Conservation (phyloP, 2,113 vertebrate species). For the western clawed frog (Xenopus tropicalis) region UCB_Xtro_10.0 CM004445.2:131284001-131284500, state of each 20-base stretch:
- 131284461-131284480: not conserved
- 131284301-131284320: no score
- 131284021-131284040: conserved; percentile 9
- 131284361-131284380: no score
- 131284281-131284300: not conserved
- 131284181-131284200: conserved; percentile 43
- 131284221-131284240: conserved; percentile 18
- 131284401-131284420: not conserved
- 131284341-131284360: no score
- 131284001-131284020: no score
- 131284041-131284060: not conserved
- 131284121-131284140: not conserved
- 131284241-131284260: conserved; percentile 28
- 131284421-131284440: not conserved
- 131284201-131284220: not conserved
- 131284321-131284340: no score
- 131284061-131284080: not conserved
- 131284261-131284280: conserved; percentile 27
- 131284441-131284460: conserved; percentile 3
- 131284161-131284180: not conserved
- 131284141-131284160: not conserved
- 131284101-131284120: not conserved
- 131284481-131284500: conserved; percentile 6
- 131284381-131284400: not conserved
- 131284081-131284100: not conserved